Conservation (phyloP, 2,888 invertebrate genomes). For the Leucophenga maculata region DNA sequence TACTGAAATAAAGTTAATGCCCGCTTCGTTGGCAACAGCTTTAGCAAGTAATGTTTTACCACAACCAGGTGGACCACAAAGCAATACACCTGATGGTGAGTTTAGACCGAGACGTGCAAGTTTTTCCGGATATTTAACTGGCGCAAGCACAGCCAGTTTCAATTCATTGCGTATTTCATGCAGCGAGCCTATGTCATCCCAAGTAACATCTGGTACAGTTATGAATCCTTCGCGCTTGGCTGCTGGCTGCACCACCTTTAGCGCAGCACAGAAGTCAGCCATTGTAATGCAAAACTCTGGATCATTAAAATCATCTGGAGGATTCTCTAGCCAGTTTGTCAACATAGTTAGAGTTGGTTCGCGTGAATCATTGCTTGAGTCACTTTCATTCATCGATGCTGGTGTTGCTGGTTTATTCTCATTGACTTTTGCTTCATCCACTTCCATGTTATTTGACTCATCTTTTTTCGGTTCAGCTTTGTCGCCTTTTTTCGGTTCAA, state of each 20-base stretch:
- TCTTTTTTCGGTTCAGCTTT: not conserved
- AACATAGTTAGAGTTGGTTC: conserved; percentile 75
- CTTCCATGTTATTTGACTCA: not conserved
- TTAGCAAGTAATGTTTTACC: conserved; percentile 97
- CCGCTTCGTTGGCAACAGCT: conserved; percentile 98
- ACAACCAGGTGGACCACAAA: conserved; percentile 98
- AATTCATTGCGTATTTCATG: conserved; percentile 90
- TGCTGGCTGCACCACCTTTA: conserved; percentile 90
- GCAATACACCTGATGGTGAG: conserved; percentile 89
- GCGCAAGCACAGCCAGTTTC: conserved; percentile 91
- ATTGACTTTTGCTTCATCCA: conserved; percentile 20
- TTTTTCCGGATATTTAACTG: conserved; percentile 88
- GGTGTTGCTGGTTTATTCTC: not conserved
- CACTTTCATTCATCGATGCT: not conserved
- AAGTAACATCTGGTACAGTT: conserved; percentile 96
- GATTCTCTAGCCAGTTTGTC: conserved; percentile 79
- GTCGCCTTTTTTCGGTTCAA: not conserved
- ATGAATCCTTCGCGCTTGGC: conserved; percentile 97
- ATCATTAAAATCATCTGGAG: conserved; percentile 78
- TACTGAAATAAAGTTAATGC: conserved; percentile 98
- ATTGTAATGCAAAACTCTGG: conserved; percentile 79
- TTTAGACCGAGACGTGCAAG: conserved; percentile 84
- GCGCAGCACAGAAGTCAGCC: conserved; percentile 84
- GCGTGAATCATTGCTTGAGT: conserved; percentile 45
- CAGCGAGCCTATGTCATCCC: conserved; percentile 97